Percentiles rank a stretch among this genome's conserved stretches.
Conservation (phyloP, 2,888 invertebrate species). For the Protula sp. region DNA sequence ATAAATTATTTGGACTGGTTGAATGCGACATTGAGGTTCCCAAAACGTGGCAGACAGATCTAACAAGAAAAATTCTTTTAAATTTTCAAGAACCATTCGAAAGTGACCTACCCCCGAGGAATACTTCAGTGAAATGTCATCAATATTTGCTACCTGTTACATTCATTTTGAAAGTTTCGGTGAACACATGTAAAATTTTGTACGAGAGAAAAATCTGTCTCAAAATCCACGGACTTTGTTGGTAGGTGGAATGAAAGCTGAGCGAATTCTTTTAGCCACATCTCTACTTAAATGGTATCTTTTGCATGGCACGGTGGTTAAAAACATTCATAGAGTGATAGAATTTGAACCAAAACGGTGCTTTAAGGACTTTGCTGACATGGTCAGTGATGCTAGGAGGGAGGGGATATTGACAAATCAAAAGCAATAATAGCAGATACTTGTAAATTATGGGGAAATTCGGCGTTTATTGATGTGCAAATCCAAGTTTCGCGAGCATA, state of each 20-base stretch:
- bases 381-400: constrained; percentile 1
- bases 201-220: neutral
- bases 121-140: constrained; percentile 3
- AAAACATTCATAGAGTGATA: constrained; percentile 8
- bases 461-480: constrained; percentile 1
- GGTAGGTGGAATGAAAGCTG: constrained; percentile 6
- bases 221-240: neutral
- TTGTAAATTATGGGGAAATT: constrained; percentile 5
- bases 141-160: constrained; percentile 2
- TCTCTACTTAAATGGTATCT: constrained; percentile 12
- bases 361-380: constrained; percentile 3
- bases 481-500: too few relatives aligned
- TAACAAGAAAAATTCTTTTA: too few relatives aligned
- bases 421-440: neutral
- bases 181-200: constrained; percentile 1
- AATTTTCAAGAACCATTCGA: too few relatives aligned
- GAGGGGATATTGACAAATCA: constrained; percentile 1
- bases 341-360: constrained; percentile 5
- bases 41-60: neutral
- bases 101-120: constrained; percentile 1
- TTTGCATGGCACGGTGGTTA: constrained; percentile 8
- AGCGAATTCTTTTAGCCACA: constrained; percentile 9
- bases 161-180: constrained; percentile 2
- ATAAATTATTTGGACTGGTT: neutral
- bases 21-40: neutral